Conservation (phyloP, 2,113 vertebrate genomes). For the Gila orcuttii region DNA sequence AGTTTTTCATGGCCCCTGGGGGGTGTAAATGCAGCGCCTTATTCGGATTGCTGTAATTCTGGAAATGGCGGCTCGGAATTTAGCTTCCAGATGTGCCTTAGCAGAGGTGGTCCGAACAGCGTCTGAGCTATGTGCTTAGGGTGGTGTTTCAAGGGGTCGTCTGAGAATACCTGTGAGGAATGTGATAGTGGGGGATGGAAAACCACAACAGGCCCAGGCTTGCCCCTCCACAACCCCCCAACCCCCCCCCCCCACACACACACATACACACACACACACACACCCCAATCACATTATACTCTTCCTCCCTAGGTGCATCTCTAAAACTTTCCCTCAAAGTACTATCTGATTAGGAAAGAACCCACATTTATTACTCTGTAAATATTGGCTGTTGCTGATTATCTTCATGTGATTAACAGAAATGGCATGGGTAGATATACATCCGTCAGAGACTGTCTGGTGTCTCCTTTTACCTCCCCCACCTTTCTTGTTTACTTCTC, state of each 20-base stretch:
- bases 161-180: conserved; percentile 55
- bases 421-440: not conserved
- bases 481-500: conserved; percentile 23
- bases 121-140: conserved; percentile 27
- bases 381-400: not conserved
- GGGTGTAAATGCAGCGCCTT: conserved; percentile 46
- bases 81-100: conserved; percentile 74
- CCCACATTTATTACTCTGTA: not conserved
- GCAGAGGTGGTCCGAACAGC: conserved; percentile 61
- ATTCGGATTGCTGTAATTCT: conserved; percentile 59
- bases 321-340: conserved; percentile 3
- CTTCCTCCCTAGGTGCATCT: conserved; percentile 20
- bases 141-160: conserved; percentile 37
- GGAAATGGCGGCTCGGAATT: conserved; percentile 66
- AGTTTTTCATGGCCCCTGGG: conserved; percentile 42
- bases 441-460: conserved; percentile 1
- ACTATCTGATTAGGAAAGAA: not conserved
- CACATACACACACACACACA: no score
- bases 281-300: conserved; percentile 37
- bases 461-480: conserved; percentile 29
- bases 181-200: conserved; percentile 44
- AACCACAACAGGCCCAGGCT: conserved; percentile 61
- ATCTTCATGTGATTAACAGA: not conserved
- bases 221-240: conserved; percentile 41
- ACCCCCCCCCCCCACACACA: no score